Percentiles rank a stretch among this genome's conserved stretches.
Evolutionary conservation across 37 sponge, comb jelly and placozoan genomes (phyloP).

Genomic region (Amphimedon queenslandica): DNA sequence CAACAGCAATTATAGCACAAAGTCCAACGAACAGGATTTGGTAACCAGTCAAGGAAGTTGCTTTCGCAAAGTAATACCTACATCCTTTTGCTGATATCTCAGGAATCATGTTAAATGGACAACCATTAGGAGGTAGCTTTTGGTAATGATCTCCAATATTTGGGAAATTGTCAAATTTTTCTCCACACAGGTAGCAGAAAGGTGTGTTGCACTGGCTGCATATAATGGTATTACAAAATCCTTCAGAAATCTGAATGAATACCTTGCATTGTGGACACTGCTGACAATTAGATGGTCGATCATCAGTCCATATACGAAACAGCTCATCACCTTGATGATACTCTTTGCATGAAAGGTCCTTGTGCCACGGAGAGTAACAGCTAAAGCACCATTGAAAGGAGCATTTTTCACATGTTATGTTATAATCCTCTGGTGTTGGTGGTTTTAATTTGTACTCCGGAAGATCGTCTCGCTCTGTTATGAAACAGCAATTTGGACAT

Average conservation of each 20-base stretch:
- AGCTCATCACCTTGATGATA: constrained; percentile 19
- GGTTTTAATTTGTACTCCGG: background rate
- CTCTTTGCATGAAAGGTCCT: constrained; percentile 14
- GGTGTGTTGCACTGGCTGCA: constrained; percentile 21
- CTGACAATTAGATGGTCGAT: constrained; percentile 12
- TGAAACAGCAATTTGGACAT: constrained; percentile 19
- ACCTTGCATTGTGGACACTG: constrained; percentile 35
- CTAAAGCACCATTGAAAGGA: constrained; percentile 43
- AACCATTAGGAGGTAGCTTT: constrained; percentile 12
- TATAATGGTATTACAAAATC: constrained; percentile 44
- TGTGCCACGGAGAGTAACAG: constrained; percentile 62
- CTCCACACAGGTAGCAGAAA: constrained; percentile 47
- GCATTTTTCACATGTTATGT: constrained; percentile 36
- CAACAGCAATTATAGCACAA: constrained; percentile 6
- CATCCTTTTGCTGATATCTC: background rate
- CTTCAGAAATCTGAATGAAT: constrained; percentile 24
- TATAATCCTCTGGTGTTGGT: background rate
- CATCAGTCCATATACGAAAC: constrained; percentile 38
- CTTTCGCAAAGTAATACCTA: constrained; percentile 9
- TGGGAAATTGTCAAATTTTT: background rate
- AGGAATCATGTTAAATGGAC: constrained; percentile 8
- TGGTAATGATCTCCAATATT: constrained; percentile 29
- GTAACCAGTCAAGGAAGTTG: constrained; percentile 1
- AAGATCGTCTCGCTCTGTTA: background rate
- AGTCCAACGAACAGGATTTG: constrained; percentile 8